Conservation (phyloP, 2,888 invertebrate species). For the Caenorhabditis macrosperma region DNA sequence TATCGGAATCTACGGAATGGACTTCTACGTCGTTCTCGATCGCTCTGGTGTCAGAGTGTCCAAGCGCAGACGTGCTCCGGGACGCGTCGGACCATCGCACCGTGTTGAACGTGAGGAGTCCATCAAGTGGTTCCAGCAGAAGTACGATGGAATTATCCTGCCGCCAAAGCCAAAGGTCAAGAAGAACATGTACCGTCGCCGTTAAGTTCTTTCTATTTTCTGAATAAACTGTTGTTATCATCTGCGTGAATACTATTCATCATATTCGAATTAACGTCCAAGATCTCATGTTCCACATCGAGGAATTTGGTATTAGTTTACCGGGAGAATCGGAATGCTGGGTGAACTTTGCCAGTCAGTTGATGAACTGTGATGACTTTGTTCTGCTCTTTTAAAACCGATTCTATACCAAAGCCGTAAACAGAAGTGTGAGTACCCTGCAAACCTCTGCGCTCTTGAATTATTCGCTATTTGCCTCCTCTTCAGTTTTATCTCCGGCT, state of each 20-base stretch:
- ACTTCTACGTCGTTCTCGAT: conserved; percentile 98
- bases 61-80: conserved; percentile 93
- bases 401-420: too few species aligned
- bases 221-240: conserved; percentile 63
- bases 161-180: conserved; percentile 85
- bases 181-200: conserved; percentile 58
- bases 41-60: conserved; percentile 97
- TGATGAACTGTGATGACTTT: too few species aligned
- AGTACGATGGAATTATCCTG: conserved; percentile 97
- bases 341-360: too few species aligned
- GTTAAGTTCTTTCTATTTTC: conserved; percentile 58
- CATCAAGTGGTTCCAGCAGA: conserved; percentile 99
- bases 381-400: too few species aligned
- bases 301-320: too few species aligned
- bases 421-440: too few species aligned
- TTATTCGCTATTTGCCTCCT: too few species aligned
- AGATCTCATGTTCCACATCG: too few species aligned
- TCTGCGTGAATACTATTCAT: too few species aligned
- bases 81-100: conserved; percentile 94
- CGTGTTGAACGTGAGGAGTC: conserved; percentile 96
- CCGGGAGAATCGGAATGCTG: too few species aligned
- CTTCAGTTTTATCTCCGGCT: too few species aligned
- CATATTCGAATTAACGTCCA: neutral
- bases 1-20: conserved; percentile 98
- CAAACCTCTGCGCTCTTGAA: too few species aligned